Evolutionary conservation across 2,797 vertebrate species (phyloP), one percentile per base, ranked within the genome.

Genomic region (Tympanoctomys barrerae): DNA sequence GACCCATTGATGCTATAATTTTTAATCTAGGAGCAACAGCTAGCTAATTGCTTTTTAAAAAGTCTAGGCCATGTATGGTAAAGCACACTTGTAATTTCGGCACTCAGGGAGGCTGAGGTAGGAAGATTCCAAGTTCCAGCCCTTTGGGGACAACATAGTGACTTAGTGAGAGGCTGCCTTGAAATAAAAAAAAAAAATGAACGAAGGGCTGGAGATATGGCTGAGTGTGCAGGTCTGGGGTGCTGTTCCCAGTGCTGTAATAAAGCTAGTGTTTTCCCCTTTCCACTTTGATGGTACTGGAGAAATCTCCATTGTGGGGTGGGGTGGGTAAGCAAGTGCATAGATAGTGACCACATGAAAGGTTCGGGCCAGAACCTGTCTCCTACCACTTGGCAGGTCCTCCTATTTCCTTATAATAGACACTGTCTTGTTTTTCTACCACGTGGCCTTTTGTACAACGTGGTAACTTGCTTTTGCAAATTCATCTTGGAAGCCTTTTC

Each of bases 321-420:
- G 3, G 24, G 9, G 49, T 59, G 57, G 64, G 12, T 87, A 16
- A 96, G 46, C 33, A 5, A 31, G 31, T 93, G 70, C 85, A 24
- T 59, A 87, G 62, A 49, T 57, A 71, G 87, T 46, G 49, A 59
- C 3, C 9, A 28, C 7, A 46, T 26, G n/a, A 77, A 59, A 33
- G 18, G 78, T 39, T 83, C 24, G 19, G 83, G 46, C 36, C 36
- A 57, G 70, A 62, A 59, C 33, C 19, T 83, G 36, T 31, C 90
- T 82, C 62, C 36, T 52, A n/a, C 12, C 36, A 54, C 75, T 89
- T 89, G 61, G 89, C n/a, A 77, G 87, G 78, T 92, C 31, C 73
- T 89, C 61, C 59, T 79, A 49, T 86, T 62, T 14, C 61, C 46
- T 79, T 79, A 66, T 78, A 49, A 84, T 39, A 66, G 71, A 33